These are phyloP conservation scores for Saturnia pavonia DNA, from an alignment of 2,888 invertebrate species.

Conservation along the genomic window DNA sequence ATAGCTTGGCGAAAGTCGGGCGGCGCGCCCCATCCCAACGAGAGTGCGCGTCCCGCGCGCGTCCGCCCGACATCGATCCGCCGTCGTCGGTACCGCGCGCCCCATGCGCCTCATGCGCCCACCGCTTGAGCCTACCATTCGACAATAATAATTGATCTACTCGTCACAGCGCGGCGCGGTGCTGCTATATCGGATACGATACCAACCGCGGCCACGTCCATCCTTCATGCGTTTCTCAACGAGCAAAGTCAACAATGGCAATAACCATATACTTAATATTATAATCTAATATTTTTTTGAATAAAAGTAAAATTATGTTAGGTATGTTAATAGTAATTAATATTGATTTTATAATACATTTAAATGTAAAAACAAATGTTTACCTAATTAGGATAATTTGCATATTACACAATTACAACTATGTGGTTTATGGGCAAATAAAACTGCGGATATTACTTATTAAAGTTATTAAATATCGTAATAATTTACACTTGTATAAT, in stretches of 20 bases:
- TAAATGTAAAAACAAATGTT: not conserved
- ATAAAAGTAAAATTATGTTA: not conserved
- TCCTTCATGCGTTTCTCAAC: not conserved
- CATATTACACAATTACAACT: not conserved
- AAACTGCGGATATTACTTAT: not conserved
- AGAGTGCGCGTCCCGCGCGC: constrained; percentile 54
- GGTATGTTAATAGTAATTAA: not conserved
- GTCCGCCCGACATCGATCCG: constrained; percentile 52
- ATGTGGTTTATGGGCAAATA: not conserved
- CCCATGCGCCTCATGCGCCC: constrained; percentile 35
- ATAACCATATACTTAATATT: not conserved
- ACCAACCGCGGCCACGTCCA: not conserved
- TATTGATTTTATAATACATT: not conserved
- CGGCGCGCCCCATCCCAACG: constrained; percentile 71
- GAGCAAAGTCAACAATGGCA: not conserved
- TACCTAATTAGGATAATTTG: no score
- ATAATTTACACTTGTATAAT: not conserved
- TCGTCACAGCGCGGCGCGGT: constrained; percentile 23
- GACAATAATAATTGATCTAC: constrained; percentile 28
- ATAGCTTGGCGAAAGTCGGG: constrained; percentile 81
- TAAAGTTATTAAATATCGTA: not conserved
- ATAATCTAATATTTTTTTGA: not conserved
- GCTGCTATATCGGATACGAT: constrained; percentile 17
- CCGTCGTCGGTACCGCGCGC: constrained; percentile 37
- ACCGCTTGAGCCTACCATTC: constrained; percentile 40